Evolutionary conservation across 1,140 invertebrate genomes (phyloP), one percentile per base, ranked within the genome.

Genomic region (Drosophila parabipectinata): DNA sequence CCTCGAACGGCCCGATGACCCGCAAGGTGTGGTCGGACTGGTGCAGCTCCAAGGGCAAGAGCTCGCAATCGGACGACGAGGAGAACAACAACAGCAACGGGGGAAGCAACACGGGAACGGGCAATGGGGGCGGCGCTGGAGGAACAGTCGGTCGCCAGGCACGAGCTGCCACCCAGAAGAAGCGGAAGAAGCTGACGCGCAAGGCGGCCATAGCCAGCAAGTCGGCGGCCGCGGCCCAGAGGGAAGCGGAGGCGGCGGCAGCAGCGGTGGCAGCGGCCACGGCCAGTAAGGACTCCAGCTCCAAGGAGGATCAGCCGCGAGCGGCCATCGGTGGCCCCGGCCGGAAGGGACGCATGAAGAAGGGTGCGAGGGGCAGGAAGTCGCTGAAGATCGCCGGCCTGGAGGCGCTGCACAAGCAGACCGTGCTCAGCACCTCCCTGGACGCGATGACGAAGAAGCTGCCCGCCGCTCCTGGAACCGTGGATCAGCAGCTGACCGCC

Each of bases 331-430:
- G 68, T 0, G 62, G 90, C 0, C 90, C 90, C 4, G 90, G 88
- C 0, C 85, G 90, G 21, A 85, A 91, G 52, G 90, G 87, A 1
- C 85, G 89, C 47, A 77, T 89, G 26, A 88, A 88, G 50, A 77
- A 92, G 72, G 83, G 83, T 0, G 76, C 73, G 0, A 77, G 90
- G 0, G 84, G 90, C 6, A 63, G 79, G 6, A 91, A 90, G 9
- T 88, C 74, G 18, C 41, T 92, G 7, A 92, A 92, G 92, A 97
- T 97, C 74, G 95, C 95, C 62, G 97, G 97, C 15, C 93, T 98
- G 54, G 97, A 98, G 93, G 92, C 98, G 67, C 92, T 99, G 61
- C 98, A 99, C 91, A 97, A 95, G 80, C 96, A 98, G 92, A 98
- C 98, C 15, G 92, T 98, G 51, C 93, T 97, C 3, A 98, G 97